These are phyloP conservation scores for Gastracanthus pulcherrimus DNA, from an alignment of 2,888 invertebrate genomes.

Conservation along the genomic window DNA sequence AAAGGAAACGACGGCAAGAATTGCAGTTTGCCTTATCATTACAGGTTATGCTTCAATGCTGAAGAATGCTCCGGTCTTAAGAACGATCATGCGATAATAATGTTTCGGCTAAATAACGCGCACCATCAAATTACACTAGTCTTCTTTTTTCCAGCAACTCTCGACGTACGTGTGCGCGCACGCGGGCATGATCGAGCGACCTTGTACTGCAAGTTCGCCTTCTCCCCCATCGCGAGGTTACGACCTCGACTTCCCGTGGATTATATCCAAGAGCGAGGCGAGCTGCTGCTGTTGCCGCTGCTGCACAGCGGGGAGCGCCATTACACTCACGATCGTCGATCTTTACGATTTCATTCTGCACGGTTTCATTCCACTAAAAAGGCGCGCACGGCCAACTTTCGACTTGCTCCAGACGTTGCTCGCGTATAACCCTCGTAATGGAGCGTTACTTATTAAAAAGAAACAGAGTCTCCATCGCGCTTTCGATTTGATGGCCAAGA, in stretches of 20 bases:
- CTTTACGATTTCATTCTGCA: slow-evolving; percentile 68
- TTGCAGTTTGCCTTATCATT: slow-evolving; percentile 14
- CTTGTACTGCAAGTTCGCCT: slow-evolving; percentile 29
- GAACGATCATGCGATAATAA: slow-evolving; percentile 17
- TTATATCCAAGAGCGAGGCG: neutral
- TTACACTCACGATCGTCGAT: slow-evolving; percentile 66
- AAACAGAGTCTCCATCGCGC: no score
- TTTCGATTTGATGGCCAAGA: no score
- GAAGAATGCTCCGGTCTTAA: neutral
- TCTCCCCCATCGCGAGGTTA: slow-evolving; percentile 10
- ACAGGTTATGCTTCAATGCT: neutral
- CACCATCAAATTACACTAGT: slow-evolving; percentile 14
- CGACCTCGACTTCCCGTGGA: slow-evolving; percentile 22
- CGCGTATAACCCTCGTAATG: no score
- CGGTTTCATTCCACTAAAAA: neutral
- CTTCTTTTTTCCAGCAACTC: neutral
- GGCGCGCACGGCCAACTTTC: no score
- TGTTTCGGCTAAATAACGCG: slow-evolving; percentile 10
- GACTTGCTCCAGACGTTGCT: no score
- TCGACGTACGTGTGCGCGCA: neutral
- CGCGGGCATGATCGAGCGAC: slow-evolving; percentile 38
- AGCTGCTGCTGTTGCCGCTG: slow-evolving; percentile 20
- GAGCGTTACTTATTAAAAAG: no score
- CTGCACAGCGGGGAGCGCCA: slow-evolving; percentile 68
- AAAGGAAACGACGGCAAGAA: neutral